phyloP scores from a whole-genome alignment of 2,888 invertebrate genomes.

The Drosophila prostipennis region DNA sequence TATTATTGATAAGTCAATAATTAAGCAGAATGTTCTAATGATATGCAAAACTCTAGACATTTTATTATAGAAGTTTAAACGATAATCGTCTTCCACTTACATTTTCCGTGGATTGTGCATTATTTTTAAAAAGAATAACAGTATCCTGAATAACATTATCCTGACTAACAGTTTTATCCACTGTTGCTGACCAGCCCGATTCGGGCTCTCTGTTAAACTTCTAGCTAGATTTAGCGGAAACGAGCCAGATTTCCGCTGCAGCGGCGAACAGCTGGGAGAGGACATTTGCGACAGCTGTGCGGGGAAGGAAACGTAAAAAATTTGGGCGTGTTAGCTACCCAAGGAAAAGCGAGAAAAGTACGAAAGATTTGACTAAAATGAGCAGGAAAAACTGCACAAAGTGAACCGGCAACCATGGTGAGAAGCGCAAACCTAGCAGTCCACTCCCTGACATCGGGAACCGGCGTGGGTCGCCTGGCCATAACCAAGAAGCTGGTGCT shows the following conservation, averaged over 20 bases:
- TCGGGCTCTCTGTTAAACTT: background rate
- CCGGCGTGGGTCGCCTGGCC: slow-evolving; percentile 47
- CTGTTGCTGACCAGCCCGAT: background rate
- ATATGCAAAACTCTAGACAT: too few relatives aligned
- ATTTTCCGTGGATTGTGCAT: too few relatives aligned
- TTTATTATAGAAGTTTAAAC: too few relatives aligned
- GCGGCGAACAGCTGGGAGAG: slow-evolving; percentile 32
- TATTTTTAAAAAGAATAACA: too few relatives aligned
- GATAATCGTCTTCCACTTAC: too few relatives aligned
- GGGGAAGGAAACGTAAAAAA: slow-evolving; percentile 43
- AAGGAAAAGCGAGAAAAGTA: slow-evolving; percentile 20
- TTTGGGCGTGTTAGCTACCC: slow-evolving; percentile 67
- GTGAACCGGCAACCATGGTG: slow-evolving; percentile 40
- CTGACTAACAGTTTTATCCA: background rate
- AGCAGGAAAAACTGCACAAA: slow-evolving; percentile 40
- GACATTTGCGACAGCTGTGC: slow-evolving; percentile 59
- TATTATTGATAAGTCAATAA: too few relatives aligned
- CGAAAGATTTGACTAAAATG: slow-evolving; percentile 14
- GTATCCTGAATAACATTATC: background rate
- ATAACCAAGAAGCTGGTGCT: slow-evolving; percentile 80
- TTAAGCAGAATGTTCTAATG: too few relatives aligned
- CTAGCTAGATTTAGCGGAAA: slow-evolving; percentile 1
- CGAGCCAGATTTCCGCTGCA: slow-evolving; percentile 2
- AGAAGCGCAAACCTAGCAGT: slow-evolving; percentile 17
- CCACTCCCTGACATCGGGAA: slow-evolving; percentile 16